Evolutionary conservation across 2,113 vertebrate genomes (phyloP), one percentile per base, ranked within the genome.

Genomic region (Carassius carassius): DNA sequence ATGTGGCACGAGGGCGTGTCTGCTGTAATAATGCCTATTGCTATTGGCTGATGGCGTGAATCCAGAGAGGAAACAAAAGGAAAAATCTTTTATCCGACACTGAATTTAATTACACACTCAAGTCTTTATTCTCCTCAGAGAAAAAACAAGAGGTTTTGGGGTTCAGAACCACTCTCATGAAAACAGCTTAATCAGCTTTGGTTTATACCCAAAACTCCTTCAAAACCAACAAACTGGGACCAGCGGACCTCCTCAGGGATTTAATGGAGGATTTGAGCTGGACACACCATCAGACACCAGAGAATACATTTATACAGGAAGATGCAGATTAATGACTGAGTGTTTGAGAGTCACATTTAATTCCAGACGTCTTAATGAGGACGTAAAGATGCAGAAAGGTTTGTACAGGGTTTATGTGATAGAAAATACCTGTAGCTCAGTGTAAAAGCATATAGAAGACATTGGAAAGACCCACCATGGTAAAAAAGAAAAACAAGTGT

Each of bases 41-140:
- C 56, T 62, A 62, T 78, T 78, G 76, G 76, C 69, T 54, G 44
- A 60, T 51, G 19, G 47, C 56, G 78, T 51, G 54, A 77, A 91
- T 32, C 8, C 73, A 54, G 41, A 62, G 49, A 62, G 54, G 77
- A 78, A 86, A 86, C 65, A 41, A 83, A 23, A 19, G 21, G 37
- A 56, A 76, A 90, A 73, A 80, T 89, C 84, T 23, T 92, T 89
- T 90, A 78, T 88, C 10, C 51, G 41, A 7, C 13, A 51, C 75
- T 84, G 86, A 87, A 84, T 85, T 84, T 62, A 87, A 84, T 85
- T 72, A 87, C 51, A 70, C 72, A 77, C 47, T 12, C 4, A 9
- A 70, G 67, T 37, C 67, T 65, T 81, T 54, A 58, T 77, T 77
- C 29, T 37, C 17, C 29, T 19, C 16, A 0, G 6, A 58, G 74